phyloP scores from a whole-genome alignment of 2,888 invertebrate genomes.

The Calliphora vomitoria region DNA sequence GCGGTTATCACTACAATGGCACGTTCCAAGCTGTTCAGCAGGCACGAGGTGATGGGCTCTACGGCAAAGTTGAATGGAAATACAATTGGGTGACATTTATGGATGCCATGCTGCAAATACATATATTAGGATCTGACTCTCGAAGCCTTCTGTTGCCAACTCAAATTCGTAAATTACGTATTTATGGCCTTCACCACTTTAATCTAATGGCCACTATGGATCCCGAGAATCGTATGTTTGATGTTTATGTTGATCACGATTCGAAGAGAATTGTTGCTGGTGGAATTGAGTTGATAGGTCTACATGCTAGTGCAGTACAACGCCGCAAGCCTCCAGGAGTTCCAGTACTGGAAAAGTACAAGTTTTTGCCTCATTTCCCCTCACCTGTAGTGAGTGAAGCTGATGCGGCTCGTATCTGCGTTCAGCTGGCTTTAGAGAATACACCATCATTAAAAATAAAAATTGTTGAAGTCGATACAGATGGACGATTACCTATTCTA shows the following conservation, averaged over 20 bases:
- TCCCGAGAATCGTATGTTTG: conserved; percentile 79
- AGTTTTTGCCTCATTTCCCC: conserved; percentile 88
- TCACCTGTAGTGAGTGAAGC: conserved; percentile 78
- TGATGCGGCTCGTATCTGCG: conserved; percentile 87
- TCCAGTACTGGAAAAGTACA: conserved; percentile 91
- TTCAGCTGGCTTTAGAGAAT: conserved; percentile 91
- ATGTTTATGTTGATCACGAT: conserved; percentile 81
- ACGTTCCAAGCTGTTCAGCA: conserved; percentile 80
- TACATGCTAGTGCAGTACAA: conserved; percentile 91
- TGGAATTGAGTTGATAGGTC: conserved; percentile 91
- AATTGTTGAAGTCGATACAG: conserved; percentile 86
- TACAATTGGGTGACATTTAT: conserved; percentile 95
- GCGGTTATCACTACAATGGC: conserved; percentile 88
- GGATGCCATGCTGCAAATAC: conserved; percentile 95
- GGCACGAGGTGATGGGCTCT: conserved; percentile 82
- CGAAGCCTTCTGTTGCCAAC: conserved; percentile 91
- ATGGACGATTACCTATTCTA: conserved; percentile 85
- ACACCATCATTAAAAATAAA: conserved; percentile 87
- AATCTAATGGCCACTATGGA: conserved; percentile 84
- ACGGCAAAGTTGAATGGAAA: conserved; percentile 87
- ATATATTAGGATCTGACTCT: conserved; percentile 89
- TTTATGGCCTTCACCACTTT: conserved; percentile 88
- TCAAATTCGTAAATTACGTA: conserved; percentile 88
- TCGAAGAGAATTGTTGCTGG: conserved; percentile 86
- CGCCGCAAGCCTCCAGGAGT: conserved; percentile 88